Base-by-base conservation (phyloP, 1,140 invertebrate species). In the Aphaenogaster rudis region DNA sequence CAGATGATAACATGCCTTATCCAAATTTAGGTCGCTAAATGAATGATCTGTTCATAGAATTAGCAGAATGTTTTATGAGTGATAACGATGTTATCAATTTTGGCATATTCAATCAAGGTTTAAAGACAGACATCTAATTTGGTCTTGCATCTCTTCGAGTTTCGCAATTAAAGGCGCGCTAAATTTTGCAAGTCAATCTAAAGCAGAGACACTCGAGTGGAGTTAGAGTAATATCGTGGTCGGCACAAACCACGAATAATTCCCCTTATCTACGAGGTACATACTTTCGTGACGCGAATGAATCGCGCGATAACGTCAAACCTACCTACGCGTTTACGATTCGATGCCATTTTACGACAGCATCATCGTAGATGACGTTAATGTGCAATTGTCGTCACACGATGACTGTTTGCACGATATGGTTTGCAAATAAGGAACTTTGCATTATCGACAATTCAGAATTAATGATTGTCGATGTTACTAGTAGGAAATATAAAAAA, bases 201-300 rank as follows among this genome's bases (percentile, higher is more conserved):
- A 15, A 50, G 7, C 45, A 6, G n/a, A 54, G 63, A 59, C 13
- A 33, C 36, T 61, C 1, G 50, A 86, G 48, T 71, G 59, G 17
- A 45, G 39, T 48, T 42, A 1, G 39, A 52, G 48, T 64, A 89
- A 88, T 88, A 81, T 42, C 48, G 63, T n/a, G 17, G 79, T 45
- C 79, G 86, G 84, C 79, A 74, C 66, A 21, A 69, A 57, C 33
- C n/a, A 76, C 61, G 21, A 86, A 87, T 88, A 66, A 87, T 90
- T 88, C 50, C 57, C 21, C 81, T 88, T 88, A 90, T 90, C 86
- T 59, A 17, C 45, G 28, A 67, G n/a, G 45, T 59, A 79, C 57
- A 54, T 59, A 63, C 64, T 78, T 69, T 66, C 69, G 36, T 87
- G 48, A 78, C 45, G 45, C 48, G 66, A 82, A 76, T 42, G 64